These are phyloP conservation scores for Cabera pusaria DNA, from an alignment of 2,888 invertebrate genomes.

Conservation along the genomic window DNA sequence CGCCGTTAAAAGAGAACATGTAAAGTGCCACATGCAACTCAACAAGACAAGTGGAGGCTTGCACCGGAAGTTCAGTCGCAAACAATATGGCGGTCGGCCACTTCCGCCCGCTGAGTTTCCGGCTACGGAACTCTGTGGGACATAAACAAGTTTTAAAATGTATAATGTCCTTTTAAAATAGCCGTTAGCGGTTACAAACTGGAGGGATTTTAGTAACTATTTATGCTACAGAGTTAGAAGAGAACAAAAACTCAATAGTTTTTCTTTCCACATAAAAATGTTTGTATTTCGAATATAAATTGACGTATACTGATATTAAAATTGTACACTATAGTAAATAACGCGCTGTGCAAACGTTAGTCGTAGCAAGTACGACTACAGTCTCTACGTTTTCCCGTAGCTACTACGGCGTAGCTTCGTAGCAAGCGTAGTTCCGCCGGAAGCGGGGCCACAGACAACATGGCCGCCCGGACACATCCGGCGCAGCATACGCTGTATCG, in stretches of 20 bases:
- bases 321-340: too few species aligned
- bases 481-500: constrained; percentile 37
- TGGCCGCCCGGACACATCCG: constrained; percentile 57
- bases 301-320: too few species aligned
- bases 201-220: too few species aligned
- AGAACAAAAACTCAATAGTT: too few species aligned
- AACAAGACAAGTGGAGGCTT: constrained; percentile 49
- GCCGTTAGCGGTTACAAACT: constrained; percentile 1
- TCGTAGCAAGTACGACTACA: too few species aligned
- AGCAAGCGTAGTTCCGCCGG: constrained; percentile 46
- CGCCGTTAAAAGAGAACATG: constrained; percentile 41
- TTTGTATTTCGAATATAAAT: too few species aligned
- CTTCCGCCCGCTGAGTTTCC: constrained; percentile 52
- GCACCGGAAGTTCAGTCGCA: constrained; percentile 57
- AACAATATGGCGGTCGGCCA: constrained; percentile 61
- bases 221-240: too few species aligned
- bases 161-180: constrained; percentile 18
- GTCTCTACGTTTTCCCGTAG: too few species aligned
- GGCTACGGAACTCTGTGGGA: constrained; percentile 18
- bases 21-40: constrained; percentile 37
- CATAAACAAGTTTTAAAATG: constrained; percentile 21
- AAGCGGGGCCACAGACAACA: constrained; percentile 55
- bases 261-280: too few species aligned
- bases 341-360: too few species aligned
- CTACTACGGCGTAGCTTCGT: constrained; percentile 28